Conservation (phyloP, 2,888 invertebrate species). For the Nomada lathburiana region DNA sequence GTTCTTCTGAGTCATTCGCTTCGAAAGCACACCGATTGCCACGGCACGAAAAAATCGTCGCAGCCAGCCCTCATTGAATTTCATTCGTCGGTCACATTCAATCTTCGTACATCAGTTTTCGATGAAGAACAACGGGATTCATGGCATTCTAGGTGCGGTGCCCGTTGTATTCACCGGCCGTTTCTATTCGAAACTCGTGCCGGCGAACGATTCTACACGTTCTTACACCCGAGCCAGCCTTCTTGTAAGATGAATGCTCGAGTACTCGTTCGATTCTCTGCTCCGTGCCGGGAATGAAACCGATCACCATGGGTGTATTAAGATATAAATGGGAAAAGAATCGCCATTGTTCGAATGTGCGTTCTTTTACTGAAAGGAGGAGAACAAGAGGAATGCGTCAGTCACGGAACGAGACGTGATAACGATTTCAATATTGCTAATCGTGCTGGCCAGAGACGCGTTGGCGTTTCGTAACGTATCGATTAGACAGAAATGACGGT, state of each 20-base stretch:
- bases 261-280: conserved; percentile 37
- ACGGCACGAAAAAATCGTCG: too few relatives aligned
- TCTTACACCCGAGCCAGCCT: conserved; percentile 45
- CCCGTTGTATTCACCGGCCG: conserved; percentile 50
- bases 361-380: conserved; percentile 3
- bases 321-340: conserved; percentile 6
- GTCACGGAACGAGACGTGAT: conserved; percentile 10
- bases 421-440: conserved; percentile 3
- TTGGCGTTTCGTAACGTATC: neutral
- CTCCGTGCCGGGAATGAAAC: conserved; percentile 51
- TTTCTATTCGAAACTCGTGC: conserved; percentile 62
- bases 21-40: neutral
- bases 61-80: conserved; percentile 28
- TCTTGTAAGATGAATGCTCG: conserved; percentile 45
- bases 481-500: neutral
- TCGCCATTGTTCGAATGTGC: neutral
- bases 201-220: conserved; percentile 33
- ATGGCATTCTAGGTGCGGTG: conserved; percentile 60
- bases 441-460: neutral
- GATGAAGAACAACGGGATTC: conserved; percentile 60
- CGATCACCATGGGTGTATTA: conserved; percentile 24
- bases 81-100: conserved; percentile 45
- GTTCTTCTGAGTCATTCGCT: neutral
- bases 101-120: conserved; percentile 50
- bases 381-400: neutral